Evolutionary conservation across 2,113 vertebrate species (phyloP).

Genomic region (Myiozetetes cayanensis): DNA sequence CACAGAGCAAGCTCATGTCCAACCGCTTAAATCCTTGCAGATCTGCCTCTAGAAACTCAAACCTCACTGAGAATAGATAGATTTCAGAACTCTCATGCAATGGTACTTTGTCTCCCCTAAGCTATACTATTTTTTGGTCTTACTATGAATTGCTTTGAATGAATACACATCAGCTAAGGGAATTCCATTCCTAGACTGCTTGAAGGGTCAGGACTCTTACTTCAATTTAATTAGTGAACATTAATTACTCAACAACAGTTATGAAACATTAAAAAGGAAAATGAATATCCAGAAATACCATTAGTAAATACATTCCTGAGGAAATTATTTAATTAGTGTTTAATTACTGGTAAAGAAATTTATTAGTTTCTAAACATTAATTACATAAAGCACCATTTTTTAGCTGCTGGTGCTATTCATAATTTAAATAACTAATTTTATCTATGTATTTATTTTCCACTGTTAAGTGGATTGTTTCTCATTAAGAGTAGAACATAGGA

Average conservation of each 20-base stretch:
- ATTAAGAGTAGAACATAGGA: neutral
- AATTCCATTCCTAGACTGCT: constrained; percentile 41
- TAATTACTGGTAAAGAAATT: constrained; percentile 31
- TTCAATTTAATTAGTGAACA: constrained; percentile 65
- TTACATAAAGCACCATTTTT: constrained; percentile 41
- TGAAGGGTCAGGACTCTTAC: constrained; percentile 34
- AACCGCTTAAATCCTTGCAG: rapidly evolving
- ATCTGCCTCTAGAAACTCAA: neutral
- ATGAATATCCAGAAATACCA: constrained; percentile 45
- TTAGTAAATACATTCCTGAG: constrained; percentile 54
- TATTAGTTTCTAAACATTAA: constrained; percentile 47
- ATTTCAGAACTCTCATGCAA: neutral
- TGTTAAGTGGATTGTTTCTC: neutral
- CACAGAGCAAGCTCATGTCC: neutral
- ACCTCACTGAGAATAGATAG: neutral
- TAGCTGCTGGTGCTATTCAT: neutral
- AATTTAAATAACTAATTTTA: constrained; percentile 23
- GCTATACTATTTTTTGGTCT: neutral
- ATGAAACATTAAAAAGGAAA: constrained; percentile 62
- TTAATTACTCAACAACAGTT: constrained; percentile 62
- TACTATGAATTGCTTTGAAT: constrained; percentile 37
- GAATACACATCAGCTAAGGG: constrained; percentile 21
- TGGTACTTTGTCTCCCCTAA: neutral
- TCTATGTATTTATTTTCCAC: constrained; percentile 19
- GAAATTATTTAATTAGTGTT: constrained; percentile 51